A percentile compares a stretch with the other conserved stretches of the same genome.
Conservation (phyloP, 2,888 invertebrate species). For the Dioctria linearis region DNA sequence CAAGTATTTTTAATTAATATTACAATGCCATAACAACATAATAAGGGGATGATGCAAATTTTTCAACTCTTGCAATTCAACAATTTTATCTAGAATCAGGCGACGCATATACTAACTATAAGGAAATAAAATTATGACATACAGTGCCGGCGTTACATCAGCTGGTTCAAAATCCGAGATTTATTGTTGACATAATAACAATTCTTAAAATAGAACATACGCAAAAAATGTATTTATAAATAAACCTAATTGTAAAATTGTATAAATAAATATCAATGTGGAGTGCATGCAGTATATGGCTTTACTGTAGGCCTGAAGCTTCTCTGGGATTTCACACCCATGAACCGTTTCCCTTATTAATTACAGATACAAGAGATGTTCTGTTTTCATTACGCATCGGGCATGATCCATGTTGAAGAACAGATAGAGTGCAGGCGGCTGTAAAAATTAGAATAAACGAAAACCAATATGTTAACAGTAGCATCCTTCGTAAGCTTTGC, state of each 20-base stretch:
- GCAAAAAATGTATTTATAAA: constrained; percentile 1
- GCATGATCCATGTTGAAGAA: constrained; percentile 61
- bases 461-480: constrained; percentile 73
- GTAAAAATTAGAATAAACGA: constrained; percentile 72
- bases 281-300: not conserved
- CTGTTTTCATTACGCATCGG: not conserved
- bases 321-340: not conserved
- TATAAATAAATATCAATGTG: not conserved
- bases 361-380: constrained; percentile 29
- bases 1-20: no score
- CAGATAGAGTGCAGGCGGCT: constrained; percentile 70
- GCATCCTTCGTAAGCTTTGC: constrained; percentile 71
- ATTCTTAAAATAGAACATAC: constrained; percentile 24
- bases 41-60: not conserved
- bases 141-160: constrained; percentile 14
- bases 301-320: not conserved
- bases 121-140: constrained; percentile 10
- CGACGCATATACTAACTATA: no score
- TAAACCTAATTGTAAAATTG: constrained; percentile 8
- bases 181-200: not conserved
- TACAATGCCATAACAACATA: no score
- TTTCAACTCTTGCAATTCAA: not conserved
- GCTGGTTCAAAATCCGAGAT: constrained; percentile 1
- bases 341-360: constrained; percentile 23
- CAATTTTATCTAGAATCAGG: not conserved